Evolutionary conservation across 1,140 invertebrate species (phyloP).

Genomic region (Papilio machaon): DNA sequence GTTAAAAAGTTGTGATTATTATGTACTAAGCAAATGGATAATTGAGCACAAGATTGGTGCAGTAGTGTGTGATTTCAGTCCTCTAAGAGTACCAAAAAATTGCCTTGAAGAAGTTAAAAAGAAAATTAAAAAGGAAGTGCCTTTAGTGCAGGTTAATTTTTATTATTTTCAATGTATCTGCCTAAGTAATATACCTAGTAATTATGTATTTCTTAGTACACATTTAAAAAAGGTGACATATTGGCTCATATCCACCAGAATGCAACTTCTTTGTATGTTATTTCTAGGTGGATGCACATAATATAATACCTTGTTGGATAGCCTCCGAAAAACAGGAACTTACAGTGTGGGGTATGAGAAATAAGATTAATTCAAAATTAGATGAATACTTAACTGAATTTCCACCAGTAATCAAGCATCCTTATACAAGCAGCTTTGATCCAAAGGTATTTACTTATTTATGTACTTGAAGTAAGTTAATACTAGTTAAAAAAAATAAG

Average conservation of each 20-base stretch:
- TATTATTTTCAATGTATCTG: constrained; percentile 23
- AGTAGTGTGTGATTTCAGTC: constrained; percentile 92
- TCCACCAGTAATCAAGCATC: constrained; percentile 91
- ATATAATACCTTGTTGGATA: constrained; percentile 93
- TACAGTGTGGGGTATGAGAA: constrained; percentile 92
- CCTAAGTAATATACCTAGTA: too few relatives aligned
- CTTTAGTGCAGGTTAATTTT: constrained; percentile 85
- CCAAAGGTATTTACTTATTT: constrained; percentile 62
- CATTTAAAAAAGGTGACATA: too few relatives aligned
- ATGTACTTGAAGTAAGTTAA: background rate
- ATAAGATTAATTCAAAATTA: constrained; percentile 92
- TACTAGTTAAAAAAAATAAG: too few relatives aligned
- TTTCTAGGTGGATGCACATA: constrained; percentile 90
- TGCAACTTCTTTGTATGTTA: constrained; percentile 41
- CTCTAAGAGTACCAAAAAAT: constrained; percentile 85
- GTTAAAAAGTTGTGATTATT: constrained; percentile 87
- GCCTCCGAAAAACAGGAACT: constrained; percentile 95
- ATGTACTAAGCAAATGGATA: constrained; percentile 88
- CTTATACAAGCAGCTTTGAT: constrained; percentile 81
- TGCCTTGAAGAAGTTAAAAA: constrained; percentile 89
- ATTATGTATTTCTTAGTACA: too few relatives aligned
- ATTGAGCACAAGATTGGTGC: constrained; percentile 88
- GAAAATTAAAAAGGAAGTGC: constrained; percentile 86
- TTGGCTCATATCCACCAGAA: too few relatives aligned
- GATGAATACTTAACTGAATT: constrained; percentile 90